Evolutionary conservation across 2,113 vertebrate genomes (phyloP).

Genomic region (Gobiocypris rarus): DNA sequence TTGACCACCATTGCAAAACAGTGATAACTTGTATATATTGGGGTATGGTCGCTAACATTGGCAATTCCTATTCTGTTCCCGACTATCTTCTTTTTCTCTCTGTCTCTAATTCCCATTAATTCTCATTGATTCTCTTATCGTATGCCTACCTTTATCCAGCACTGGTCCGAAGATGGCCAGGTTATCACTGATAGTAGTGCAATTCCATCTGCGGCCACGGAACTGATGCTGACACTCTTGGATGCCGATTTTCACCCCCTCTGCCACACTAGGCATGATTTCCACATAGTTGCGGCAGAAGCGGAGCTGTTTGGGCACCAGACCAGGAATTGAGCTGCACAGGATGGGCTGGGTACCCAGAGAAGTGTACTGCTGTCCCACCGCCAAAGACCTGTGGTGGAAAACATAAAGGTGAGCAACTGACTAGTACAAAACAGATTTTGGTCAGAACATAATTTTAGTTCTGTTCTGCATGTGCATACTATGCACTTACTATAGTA

Average conservation of each 20-base stretch:
- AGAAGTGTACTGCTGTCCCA: conserved; percentile 91
- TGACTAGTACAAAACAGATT: neutral
- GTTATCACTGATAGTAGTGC: conserved; percentile 91
- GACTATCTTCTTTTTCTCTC: too few species aligned
- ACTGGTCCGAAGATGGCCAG: conserved; percentile 96
- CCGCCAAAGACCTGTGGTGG: conserved; percentile 86
- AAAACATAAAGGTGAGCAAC: conserved; percentile 1
- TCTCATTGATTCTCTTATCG: neutral
- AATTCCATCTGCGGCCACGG: conserved; percentile 95
- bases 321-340: conserved; percentile 92
- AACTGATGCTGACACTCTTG: conserved; percentile 98
- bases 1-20: too few species aligned
- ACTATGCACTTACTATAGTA: neutral
- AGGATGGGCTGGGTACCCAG: conserved; percentile 90
- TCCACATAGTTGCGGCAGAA: conserved; percentile 98
- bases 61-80: too few species aligned
- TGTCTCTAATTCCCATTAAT: neutral
- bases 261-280: conserved; percentile 97
- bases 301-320: conserved; percentile 95
- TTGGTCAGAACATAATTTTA: neutral
- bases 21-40: too few species aligned
- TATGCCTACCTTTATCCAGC: conserved; percentile 89
- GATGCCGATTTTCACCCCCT: conserved; percentile 93
- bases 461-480: neutral
- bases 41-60: too few species aligned